Conservation (phyloP, 2,888 invertebrate species). For the Allacma fusca region DNA sequence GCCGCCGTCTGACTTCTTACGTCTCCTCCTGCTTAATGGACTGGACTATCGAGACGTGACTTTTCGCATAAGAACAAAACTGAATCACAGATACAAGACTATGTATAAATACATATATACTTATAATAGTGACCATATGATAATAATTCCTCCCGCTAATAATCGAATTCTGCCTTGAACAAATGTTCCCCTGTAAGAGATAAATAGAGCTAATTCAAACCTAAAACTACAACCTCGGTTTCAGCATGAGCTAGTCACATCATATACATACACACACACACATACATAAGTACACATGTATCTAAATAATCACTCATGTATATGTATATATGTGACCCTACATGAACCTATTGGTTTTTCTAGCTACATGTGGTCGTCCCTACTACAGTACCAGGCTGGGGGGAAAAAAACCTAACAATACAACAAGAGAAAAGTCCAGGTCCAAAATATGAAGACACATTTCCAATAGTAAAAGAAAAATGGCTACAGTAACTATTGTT, state of each 20-base stretch:
- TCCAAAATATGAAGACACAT: too few species aligned
- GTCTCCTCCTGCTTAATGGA: constrained; percentile 6
- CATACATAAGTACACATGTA: background rate
- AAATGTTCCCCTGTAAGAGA: constrained; percentile 26
- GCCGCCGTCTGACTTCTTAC: too few species aligned
- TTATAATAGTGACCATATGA: background rate
- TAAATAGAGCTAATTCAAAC: constrained; percentile 26
- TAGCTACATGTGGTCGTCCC: too few species aligned
- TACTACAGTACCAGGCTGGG: too few species aligned
- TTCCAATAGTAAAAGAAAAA: too few species aligned
- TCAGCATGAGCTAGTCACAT: background rate
- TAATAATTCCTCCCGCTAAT: background rate
- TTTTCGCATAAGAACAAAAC: constrained; percentile 8
- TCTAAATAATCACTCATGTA: too few species aligned
- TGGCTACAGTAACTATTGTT: too few species aligned
- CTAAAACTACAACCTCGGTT: background rate
- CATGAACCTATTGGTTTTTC: too few species aligned
- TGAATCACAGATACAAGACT: constrained; percentile 29
- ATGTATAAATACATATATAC: background rate
- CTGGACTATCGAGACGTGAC: constrained; percentile 21
- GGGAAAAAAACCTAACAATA: too few species aligned
- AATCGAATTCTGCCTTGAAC: constrained; percentile 32
- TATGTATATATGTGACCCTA: too few species aligned
- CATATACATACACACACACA: constrained; percentile 1
- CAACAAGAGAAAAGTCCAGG: too few species aligned